Percentiles rank a stretch among this genome's conserved stretches.
Conservation (phyloP, 1,140 invertebrate species). For the Trissolcus basalis region DNA sequence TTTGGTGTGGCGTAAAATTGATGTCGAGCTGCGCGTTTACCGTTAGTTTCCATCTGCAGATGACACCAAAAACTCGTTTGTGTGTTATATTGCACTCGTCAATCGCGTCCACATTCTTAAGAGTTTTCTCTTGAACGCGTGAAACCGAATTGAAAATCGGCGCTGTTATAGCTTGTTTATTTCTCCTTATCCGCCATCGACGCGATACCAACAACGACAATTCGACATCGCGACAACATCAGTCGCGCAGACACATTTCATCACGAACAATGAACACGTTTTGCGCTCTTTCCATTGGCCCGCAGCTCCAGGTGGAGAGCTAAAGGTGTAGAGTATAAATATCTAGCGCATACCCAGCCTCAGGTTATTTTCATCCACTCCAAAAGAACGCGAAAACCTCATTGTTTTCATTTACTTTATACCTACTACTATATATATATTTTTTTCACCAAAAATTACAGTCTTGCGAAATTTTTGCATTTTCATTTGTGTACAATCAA, state of each 20-base stretch:
- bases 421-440: too few species aligned
- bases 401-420: constrained; percentile 10
- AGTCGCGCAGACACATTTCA: too few species aligned
- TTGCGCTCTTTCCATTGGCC: constrained; percentile 31
- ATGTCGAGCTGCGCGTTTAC: constrained; percentile 26
- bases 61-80: constrained; percentile 57
- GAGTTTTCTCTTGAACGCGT: constrained; percentile 43
- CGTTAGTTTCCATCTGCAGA: constrained; percentile 49
- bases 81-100: constrained; percentile 38
- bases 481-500: too few species aligned
- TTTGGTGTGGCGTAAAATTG: constrained; percentile 28
- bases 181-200: too few species aligned
- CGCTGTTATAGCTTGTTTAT: too few species aligned
- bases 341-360: constrained; percentile 67
- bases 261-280: background rate
- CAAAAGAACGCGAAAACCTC: constrained; percentile 15
- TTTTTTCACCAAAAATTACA: too few species aligned
- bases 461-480: too few species aligned
- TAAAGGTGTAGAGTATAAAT: constrained; percentile 65
- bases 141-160: constrained; percentile 30
- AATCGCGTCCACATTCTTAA: constrained; percentile 49
- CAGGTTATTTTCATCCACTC: constrained; percentile 66
- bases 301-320: constrained; percentile 27
- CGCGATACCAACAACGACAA: too few species aligned
- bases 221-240: constrained; percentile 7